Evolutionary conservation across 2,888 invertebrate genomes (phyloP), one percentile per base, ranked within the genome.

Genomic region (Drosophila mulleri): DNA sequence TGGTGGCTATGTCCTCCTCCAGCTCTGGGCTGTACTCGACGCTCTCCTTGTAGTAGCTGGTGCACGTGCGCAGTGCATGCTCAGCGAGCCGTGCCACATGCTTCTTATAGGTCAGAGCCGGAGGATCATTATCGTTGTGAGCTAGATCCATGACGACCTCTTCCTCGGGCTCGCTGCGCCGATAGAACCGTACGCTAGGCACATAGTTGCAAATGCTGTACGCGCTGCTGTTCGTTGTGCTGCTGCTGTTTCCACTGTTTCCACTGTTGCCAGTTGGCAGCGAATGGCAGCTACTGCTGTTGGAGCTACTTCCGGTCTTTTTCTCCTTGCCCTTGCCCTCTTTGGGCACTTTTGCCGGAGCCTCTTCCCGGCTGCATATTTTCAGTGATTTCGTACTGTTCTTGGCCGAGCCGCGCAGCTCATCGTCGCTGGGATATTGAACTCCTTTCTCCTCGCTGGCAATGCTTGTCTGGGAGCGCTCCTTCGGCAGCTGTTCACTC

Each of bases 351-450:
- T 56, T 52, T 14, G 64, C 20, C 4, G 67, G 18, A 1, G 61
- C 70, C 26, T 74, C 65, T 41, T 70, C 69, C 6, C 64, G 71
- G 35, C 72, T 32, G 48, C 58, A 56, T n/a, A 67, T 62, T 44
- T 37, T 59, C 0, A 69, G 26, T 9, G 16, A 14, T 3, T 2
- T 3, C 12, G 6, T n/a, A 16, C n/a, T 41, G 20, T 23, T 61
- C 11, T 41, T 57, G 7, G n/a, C 26, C 5, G 45, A 23, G 5
- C 45, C 20, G 0, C 14, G 11, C 29, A 56, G 39, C 14, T 87
- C 82, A 42, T 64, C 45, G 5, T 61, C 72, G 52, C 83, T 82
- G 35, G 83, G 81, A 58, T 54, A 83, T 20, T 82, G 86, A 8
- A 77, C 29, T 2, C 47, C 83, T 18, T 85, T 66, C 16, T 81